These are phyloP conservation scores for Champsocephalus esox DNA, from an alignment of 2,797 vertebrate genomes.

Conservation along the genomic window DNA sequence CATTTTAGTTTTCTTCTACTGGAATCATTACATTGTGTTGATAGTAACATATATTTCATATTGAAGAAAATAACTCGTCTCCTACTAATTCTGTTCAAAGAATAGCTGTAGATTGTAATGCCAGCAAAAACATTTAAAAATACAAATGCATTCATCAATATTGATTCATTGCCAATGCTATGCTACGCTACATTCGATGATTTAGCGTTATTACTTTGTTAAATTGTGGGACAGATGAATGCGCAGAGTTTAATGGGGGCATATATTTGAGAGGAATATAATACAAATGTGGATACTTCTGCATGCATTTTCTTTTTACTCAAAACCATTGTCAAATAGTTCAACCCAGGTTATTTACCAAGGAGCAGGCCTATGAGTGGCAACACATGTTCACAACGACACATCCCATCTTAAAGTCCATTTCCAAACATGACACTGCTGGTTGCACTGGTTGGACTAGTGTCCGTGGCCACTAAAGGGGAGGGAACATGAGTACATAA, in stretches of 20 bases:
- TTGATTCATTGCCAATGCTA: not conserved
- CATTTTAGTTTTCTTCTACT: not conserved
- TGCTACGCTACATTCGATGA: not conserved
- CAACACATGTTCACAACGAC: not conserved
- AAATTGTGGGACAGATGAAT: not conserved
- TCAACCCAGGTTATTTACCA: not conserved
- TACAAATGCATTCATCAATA: not conserved
- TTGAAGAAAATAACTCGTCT: not conserved
- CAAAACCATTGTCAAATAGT: too few relatives aligned
- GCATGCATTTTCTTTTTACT: too few relatives aligned
- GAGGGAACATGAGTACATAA: not conserved
- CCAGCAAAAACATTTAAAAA: not conserved
- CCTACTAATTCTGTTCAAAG: not conserved
- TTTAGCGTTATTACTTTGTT: not conserved
- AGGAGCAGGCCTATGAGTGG: not conserved
- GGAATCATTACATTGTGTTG: not conserved
- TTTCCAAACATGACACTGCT: not conserved
- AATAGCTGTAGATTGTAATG: not conserved
- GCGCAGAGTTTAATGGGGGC: not conserved
- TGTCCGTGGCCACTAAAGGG: not conserved
- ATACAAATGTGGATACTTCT: too few relatives aligned
- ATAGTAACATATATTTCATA: not conserved
- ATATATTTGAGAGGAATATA: not conserved
- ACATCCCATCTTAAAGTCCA: not conserved
- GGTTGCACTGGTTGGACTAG: not conserved